A percentile compares a stretch with the other conserved stretches of the same genome.
phyloP scores from a whole-genome alignment of 2,888 invertebrate genomes.

The Chirona hameri region DNA sequence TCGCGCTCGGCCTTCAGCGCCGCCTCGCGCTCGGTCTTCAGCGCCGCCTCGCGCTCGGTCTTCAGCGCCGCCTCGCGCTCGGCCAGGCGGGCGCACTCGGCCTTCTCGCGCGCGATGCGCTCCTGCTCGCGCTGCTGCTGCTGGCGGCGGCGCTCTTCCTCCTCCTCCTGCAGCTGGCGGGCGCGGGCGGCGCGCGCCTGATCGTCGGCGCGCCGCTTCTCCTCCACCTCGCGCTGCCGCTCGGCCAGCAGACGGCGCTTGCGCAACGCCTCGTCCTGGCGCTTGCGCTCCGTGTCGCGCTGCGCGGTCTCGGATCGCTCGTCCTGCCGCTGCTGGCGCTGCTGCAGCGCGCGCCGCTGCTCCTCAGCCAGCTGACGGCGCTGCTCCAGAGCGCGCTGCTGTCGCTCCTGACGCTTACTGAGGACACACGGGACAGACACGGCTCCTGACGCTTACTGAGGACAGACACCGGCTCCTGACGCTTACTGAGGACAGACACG shows the following conservation, averaged over 20 bases:
- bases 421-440: neutral
- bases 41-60: neutral
- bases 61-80: slow-evolving; percentile 3
- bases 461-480: no score
- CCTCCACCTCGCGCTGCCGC: slow-evolving; percentile 23
- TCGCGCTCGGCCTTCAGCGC: neutral
- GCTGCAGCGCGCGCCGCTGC: neutral
- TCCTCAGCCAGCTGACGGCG: neutral
- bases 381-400: slow-evolving; percentile 26
- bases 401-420: slow-evolving; percentile 13
- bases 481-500: no score
- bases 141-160: slow-evolving; percentile 32
- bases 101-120: slow-evolving; percentile 26
- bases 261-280: neutral
- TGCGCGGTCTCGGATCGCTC: neutral
- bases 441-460: no score
- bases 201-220: slow-evolving; percentile 33
- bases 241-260: slow-evolving; percentile 26
- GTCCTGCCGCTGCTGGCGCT: neutral
- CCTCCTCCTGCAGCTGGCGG: slow-evolving; percentile 35
- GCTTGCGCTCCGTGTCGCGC: neutral
- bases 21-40: neutral
- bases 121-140: slow-evolving; percentile 33
- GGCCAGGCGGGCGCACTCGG: neutral
- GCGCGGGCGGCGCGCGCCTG: slow-evolving; percentile 35